Percentiles rank a stretch among this genome's conserved stretches.
These are phyloP conservation scores for Liparis tanakae DNA, from an alignment of 2,797 vertebrate genomes.

Conservation along the genomic window DNA sequence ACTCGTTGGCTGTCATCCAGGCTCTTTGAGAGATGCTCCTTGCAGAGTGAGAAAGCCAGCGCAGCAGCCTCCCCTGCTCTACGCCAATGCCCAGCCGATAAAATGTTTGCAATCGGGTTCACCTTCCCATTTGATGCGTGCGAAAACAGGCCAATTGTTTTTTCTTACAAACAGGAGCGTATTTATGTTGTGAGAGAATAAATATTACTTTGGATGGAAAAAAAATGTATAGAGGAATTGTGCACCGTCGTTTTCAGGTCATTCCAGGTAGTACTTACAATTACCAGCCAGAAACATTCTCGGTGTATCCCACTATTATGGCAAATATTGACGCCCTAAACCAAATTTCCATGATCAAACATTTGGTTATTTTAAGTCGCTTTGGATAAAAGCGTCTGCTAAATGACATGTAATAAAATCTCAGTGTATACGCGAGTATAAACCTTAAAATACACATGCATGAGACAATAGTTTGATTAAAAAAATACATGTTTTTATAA, in stretches of 20 bases:
- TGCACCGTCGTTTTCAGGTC: background rate
- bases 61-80: too few species aligned
- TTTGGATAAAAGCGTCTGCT: too few species aligned
- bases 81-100: constrained; percentile 1
- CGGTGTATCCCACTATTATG: background rate
- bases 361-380: too few species aligned
- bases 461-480: too few species aligned
- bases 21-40: too few species aligned
- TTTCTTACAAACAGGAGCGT: constrained; percentile 13
- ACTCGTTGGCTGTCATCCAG: too few species aligned
- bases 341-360: too few species aligned
- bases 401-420: too few species aligned
- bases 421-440: too few species aligned
- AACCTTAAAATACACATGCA: too few species aligned
- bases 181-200: constrained; percentile 5
- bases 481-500: too few species aligned
- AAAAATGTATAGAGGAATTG: constrained; percentile 14
- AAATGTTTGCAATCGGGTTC: constrained; percentile 11
- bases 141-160: constrained; percentile 11
- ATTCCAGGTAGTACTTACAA: background rate
- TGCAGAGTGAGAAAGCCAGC: too few species aligned
- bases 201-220: background rate
- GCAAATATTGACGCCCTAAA: background rate
- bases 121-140: constrained; percentile 12
- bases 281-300: background rate